Evolutionary conservation across 2,113 vertebrate genomes (phyloP).

Genomic region (Amphilophus citrinellus): DNA sequence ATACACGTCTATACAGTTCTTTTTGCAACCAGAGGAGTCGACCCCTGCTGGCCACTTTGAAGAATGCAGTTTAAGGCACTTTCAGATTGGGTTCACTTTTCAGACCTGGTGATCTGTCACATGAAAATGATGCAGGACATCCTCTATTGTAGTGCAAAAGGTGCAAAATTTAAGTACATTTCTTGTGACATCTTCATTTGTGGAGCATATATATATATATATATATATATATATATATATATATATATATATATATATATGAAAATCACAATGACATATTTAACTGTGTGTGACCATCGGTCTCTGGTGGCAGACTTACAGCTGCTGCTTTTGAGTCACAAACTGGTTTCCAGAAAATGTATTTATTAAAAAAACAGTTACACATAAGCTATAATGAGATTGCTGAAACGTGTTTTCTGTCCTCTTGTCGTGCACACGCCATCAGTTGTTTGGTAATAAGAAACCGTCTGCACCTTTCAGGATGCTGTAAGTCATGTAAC

Average conservation of each 20-base stretch:
- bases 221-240: too few relatives aligned
- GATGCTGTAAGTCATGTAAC: background rate
- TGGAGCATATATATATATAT: too few relatives aligned
- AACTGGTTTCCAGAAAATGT: background rate
- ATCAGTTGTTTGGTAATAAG: background rate
- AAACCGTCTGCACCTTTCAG: background rate
- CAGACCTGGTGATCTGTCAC: background rate
- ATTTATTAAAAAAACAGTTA: background rate
- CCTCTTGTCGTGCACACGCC: background rate
- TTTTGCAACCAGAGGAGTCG: background rate
- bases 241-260: too few relatives aligned
- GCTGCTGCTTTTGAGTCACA: background rate
- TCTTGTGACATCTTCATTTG: too few relatives aligned
- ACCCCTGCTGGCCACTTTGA: background rate
- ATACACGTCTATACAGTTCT: background rate
- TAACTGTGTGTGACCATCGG: too few relatives aligned
- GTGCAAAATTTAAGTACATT: too few relatives aligned
- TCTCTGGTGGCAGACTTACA: background rate
- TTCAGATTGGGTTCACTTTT: background rate
- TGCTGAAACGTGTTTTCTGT: background rate
- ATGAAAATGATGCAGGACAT: background rate
- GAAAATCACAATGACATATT: too few relatives aligned
- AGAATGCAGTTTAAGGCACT: background rate
- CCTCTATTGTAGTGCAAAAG: background rate
- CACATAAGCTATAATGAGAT: background rate